Percentiles rank a stretch among this genome's conserved stretches.
These are phyloP conservation scores for Willisornis vidua DNA, from an alignment of 2,113 vertebrate genomes.

Conservation along the genomic window DNA sequence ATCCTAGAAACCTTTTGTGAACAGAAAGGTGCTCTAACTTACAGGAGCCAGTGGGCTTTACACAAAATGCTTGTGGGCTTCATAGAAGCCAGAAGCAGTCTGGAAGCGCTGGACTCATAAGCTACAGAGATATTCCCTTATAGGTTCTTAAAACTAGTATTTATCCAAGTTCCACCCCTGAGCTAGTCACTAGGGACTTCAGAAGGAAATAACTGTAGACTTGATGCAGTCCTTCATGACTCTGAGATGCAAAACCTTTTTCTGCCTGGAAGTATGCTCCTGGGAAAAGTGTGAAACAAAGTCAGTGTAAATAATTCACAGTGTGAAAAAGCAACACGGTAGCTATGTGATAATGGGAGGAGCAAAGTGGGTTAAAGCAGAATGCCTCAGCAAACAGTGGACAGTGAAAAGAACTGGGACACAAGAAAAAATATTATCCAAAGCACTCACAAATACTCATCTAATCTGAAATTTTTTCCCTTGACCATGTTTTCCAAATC, in stretches of 20 bases:
- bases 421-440: not conserved
- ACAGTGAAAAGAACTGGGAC: fast-evolving
- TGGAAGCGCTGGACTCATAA: not conserved
- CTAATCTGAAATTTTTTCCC: not conserved
- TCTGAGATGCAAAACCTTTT: not conserved
- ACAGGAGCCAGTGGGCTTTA: not conserved
- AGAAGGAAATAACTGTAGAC: not conserved
- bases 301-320: slow-evolving; percentile 5
- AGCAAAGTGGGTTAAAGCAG: not conserved
- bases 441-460: not conserved
- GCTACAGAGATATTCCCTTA: not conserved
- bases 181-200: not conserved
- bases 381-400: not conserved
- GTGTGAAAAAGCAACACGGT: not conserved
- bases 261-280: not conserved
- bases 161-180: not conserved
- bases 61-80: not conserved
- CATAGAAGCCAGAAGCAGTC: not conserved
- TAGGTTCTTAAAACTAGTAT: not conserved
- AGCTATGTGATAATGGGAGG: not conserved
- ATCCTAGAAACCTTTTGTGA: not conserved
- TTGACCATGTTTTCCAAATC: not conserved
- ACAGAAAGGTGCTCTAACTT: not conserved
- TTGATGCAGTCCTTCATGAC: not conserved
- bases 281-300: not conserved